phyloP scores from a whole-genome alignment of 2,888 invertebrate species.

The Tipula unca region DNA sequence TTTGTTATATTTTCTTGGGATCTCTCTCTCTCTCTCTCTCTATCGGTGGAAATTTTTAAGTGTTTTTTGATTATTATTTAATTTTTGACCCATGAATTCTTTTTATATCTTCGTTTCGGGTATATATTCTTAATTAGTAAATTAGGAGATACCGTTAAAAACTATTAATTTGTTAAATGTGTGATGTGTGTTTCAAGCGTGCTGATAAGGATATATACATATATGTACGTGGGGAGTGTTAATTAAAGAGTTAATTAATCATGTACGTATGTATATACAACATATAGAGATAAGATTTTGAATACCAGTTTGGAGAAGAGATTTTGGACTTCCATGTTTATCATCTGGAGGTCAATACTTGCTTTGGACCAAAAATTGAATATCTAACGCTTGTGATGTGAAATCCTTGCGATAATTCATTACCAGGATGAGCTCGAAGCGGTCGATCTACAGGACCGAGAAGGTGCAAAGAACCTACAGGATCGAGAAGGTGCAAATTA shows the following conservation, averaged over 20 bases:
- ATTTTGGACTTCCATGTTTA: too few relatives aligned
- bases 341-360: too few relatives aligned
- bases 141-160: background rate
- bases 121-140: background rate
- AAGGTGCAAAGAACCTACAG: too few relatives aligned
- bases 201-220: background rate
- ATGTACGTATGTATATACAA: background rate
- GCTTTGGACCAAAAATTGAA: too few relatives aligned
- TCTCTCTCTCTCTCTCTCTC: too few relatives aligned
- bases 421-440: too few relatives aligned
- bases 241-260: background rate
- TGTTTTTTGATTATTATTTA: background rate
- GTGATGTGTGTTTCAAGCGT: background rate
- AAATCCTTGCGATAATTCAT: too few relatives aligned
- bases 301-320: background rate
- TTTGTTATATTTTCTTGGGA: background rate
- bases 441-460: too few relatives aligned
- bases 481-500: too few relatives aligned
- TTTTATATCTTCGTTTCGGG: background rate
- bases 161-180: background rate
- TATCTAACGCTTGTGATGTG: too few relatives aligned
- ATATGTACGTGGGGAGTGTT: background rate
- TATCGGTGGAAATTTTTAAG: background rate
- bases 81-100: background rate
- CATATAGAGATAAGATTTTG: background rate